Conservation (phyloP, 2,888 invertebrate genomes). For the Magallana nippona region DNA sequence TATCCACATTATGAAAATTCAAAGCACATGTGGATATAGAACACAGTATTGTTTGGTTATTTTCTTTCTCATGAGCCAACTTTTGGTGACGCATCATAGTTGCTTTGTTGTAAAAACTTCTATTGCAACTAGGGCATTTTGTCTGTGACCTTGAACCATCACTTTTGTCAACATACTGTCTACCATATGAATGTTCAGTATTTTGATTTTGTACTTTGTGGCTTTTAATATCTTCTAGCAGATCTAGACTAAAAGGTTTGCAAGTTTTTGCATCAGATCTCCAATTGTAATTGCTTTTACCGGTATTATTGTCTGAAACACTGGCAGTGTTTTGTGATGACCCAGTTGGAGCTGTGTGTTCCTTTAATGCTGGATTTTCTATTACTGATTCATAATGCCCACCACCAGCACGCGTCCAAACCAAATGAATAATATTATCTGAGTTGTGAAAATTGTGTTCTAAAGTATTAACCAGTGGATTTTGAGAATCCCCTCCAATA, state of each 20-base stretch:
- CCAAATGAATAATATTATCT: constrained; percentile 17
- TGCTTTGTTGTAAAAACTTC: background rate
- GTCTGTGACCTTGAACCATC: background rate
- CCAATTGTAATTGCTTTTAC: background rate
- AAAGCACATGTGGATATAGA: constrained; percentile 2
- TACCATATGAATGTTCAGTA: background rate
- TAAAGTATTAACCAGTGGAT: background rate
- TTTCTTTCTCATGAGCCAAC: background rate
- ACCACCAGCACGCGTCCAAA: background rate
- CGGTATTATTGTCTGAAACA: background rate
- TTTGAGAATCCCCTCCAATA: constrained; percentile 13
- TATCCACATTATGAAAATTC: background rate
- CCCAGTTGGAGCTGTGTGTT: background rate
- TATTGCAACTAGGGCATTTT: background rate
- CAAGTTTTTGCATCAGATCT: constrained; percentile 15
- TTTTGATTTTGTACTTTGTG: background rate
- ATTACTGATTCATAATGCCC: background rate
- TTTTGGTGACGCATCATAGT: background rate
- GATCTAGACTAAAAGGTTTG: background rate
- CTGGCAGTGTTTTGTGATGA: constrained; percentile 5
- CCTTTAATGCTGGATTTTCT: background rate
- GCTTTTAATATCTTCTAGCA: background rate
- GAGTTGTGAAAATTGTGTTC: constrained; percentile 25
- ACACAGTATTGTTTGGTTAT: background rate
- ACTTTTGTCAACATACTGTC: background rate